A percentile compares a stretch with the other conserved stretches of the same genome.
Evolutionary conservation across 2,797 vertebrate species (phyloP).

Genomic region (Erpetoichthys calabaricus): DNA sequence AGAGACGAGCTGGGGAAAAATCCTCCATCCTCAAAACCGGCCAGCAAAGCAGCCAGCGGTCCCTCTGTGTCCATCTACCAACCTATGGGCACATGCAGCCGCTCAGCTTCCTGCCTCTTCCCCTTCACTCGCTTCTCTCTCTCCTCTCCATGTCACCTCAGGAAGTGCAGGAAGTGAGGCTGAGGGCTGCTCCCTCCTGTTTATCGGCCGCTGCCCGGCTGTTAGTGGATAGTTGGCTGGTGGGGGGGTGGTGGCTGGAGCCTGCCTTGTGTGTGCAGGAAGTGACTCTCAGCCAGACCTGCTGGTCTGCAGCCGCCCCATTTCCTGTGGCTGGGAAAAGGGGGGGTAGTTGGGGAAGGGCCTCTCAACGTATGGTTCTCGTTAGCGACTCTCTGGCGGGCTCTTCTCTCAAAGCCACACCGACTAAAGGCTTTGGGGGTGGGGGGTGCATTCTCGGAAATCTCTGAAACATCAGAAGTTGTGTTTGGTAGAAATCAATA

Average conservation of each 20-base stretch:
- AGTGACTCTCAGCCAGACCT: slow-evolving; percentile 53
- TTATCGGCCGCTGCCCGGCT: neutral
- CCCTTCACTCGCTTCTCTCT: slow-evolving; percentile 22
- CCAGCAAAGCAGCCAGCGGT: too few species aligned
- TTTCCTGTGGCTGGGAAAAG: slow-evolving; percentile 42
- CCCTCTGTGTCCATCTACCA: too few species aligned
- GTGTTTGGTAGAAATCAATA: too few species aligned
- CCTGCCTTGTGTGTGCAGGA: slow-evolving; percentile 27
- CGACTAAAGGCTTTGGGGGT: neutral
- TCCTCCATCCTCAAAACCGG: too few species aligned
- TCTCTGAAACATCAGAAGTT: too few species aligned
- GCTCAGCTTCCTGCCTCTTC: slow-evolving; percentile 28
- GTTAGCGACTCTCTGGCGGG: slow-evolving; percentile 30
- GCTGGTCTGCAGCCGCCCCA: slow-evolving; percentile 59
- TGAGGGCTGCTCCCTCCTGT: slow-evolving; percentile 7
- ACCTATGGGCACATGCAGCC: too few species aligned
- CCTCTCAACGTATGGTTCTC: slow-evolving; percentile 38
- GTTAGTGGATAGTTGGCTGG: slow-evolving; percentile 11
- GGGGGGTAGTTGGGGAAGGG: slow-evolving; percentile 12
- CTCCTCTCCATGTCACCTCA: slow-evolving; percentile 38
- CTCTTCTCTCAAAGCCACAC: slow-evolving; percentile 13
- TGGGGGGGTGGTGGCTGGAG: slow-evolving; percentile 18
- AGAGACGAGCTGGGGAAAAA: too few species aligned
- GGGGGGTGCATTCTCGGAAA: too few species aligned
- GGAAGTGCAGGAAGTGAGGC: slow-evolving; percentile 17